Evolutionary conservation across 2,797 vertebrate species (phyloP).

Genomic region (Neopelma chrysocephalum): DNA sequence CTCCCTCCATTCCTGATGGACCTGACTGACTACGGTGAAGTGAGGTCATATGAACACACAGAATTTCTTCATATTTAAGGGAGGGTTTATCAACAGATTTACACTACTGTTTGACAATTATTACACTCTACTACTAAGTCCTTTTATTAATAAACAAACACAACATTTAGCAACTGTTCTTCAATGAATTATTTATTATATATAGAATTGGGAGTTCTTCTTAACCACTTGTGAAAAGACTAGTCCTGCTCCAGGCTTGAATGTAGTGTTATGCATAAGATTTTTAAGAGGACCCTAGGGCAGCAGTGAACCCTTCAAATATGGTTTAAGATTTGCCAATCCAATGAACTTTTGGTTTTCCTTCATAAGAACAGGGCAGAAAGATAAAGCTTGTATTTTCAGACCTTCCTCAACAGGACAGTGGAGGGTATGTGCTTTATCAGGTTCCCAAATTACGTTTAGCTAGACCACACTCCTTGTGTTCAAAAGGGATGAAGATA

Average conservation of each 20-base stretch:
- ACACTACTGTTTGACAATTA: neutral
- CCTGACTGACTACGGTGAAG: neutral
- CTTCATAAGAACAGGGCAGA: neutral
- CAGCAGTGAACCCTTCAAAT: neutral
- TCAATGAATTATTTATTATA: neutral
- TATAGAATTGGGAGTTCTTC: neutral
- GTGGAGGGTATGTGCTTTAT: neutral
- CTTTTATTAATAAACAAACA: neutral
- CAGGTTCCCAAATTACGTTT: neutral
- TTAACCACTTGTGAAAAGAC: neutral
- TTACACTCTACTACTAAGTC: neutral
- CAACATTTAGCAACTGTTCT: neutral
- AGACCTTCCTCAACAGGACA: neutral
- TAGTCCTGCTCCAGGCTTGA: neutral
- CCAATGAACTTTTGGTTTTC: neutral
- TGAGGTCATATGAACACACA: neutral
- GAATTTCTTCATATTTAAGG: neutral
- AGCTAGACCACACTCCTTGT: neutral
- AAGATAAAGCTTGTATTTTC: neutral
- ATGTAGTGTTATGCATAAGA: neutral
- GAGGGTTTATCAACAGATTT: neutral
- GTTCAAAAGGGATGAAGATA: neutral
- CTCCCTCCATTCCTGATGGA: neutral
- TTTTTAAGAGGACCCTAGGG: neutral
- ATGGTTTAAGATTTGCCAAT: neutral